Percentiles rank a stretch among this genome's conserved stretches.
Conservation (phyloP, 92 coral and sea anemone genomes). For the Zoanthus gigantus region DNA sequence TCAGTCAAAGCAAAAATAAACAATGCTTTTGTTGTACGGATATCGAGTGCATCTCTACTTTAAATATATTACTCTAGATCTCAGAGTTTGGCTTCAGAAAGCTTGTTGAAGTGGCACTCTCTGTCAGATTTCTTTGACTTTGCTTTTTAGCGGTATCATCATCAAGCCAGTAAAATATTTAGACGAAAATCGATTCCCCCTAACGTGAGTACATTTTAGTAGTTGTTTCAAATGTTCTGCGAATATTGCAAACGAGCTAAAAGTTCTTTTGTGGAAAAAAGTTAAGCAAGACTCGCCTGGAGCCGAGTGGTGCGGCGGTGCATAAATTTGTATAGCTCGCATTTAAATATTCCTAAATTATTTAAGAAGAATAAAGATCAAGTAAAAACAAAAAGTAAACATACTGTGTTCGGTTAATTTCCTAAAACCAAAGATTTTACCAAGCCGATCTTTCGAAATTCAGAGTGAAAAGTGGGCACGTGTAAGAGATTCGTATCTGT, state of each 20-base stretch:
- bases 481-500: not conserved
- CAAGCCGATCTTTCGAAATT: no score
- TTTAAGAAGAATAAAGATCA: not conserved
- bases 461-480: not conserved
- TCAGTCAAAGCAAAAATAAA: not conserved
- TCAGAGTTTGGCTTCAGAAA: no score
- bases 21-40: not conserved
- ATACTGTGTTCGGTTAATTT: not conserved
- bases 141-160: not conserved
- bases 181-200: not conserved
- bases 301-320: no score
- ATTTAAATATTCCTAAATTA: no score
- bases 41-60: not conserved
- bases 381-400: not conserved
- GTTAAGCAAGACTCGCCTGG: no score
- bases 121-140: no score
- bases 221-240: no score
- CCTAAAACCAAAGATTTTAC: not conserved
- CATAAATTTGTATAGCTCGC: no score
- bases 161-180: no score
- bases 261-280: no score
- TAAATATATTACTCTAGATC: not conserved
- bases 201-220: no score
- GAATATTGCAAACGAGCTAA: not conserved
- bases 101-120: no score